Evolutionary conservation across 1,140 invertebrate genomes (phyloP), one percentile per base, ranked within the genome.

Genomic region (Zaprionus kolodkinae): DNA sequence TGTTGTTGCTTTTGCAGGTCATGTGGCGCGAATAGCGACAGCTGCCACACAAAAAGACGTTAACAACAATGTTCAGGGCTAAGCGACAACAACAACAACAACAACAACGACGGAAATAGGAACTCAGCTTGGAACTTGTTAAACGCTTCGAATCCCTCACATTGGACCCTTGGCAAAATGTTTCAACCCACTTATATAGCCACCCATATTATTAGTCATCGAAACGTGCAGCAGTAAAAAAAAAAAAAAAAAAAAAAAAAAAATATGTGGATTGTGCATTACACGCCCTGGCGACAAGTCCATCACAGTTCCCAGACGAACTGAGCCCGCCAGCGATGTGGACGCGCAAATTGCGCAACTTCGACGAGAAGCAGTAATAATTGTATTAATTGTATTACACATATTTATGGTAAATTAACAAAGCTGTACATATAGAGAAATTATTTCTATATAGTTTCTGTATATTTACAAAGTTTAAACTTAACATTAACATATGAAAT

Each of bases 121-220:
- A 36, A 64, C 35, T 43, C 30, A 38, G 56, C 17, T 27, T 48
- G 38, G 13, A 35, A 66, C 72, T 64, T 76, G 77, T 80, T 87
- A 87, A 87, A 87, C 79, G 80, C 55, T 87, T 76, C 73, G 72
- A 87, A 76, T 82, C 68, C 25, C 45, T 27, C 72, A 21, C 59
- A 40, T 66, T 27, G 25, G 30, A 27, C 59, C 17, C n/a, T 43
- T 50, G 60, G 63, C 35, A 38, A 66, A 52, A 68, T 72, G 71
- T 40, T 45, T 2, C 57, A 63, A 70, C 48, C 71, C 71, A 48
- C 57, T 62, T 67, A 15, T 52, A 54, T 27, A 30, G 50, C 50
- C 50, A 38, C 55, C 55, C 55, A 45, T 45, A 74, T 74, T 74
- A 70, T 74, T 74, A 70, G 66, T 70, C 66, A 70, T 55, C 62